These are phyloP conservation scores for Xenopus petersii DNA, from an alignment of 2,797 vertebrate genomes.

Conservation along the genomic window DNA sequence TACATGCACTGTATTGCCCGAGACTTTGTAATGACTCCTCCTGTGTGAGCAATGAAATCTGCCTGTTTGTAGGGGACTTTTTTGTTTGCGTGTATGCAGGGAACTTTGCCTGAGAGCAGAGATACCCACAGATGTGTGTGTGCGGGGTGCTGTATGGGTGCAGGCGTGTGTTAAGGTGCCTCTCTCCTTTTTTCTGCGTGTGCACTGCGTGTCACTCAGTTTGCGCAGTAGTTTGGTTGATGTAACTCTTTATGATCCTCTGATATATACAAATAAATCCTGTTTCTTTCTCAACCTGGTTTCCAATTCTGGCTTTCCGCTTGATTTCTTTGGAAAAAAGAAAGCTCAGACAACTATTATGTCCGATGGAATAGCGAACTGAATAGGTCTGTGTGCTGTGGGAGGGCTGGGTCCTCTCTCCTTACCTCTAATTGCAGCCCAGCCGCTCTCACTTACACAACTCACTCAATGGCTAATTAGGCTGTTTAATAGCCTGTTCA, in stretches of 20 bases:
- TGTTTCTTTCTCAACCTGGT: slow-evolving; percentile 42
- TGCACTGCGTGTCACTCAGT: slow-evolving; percentile 20
- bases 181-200: slow-evolving; percentile 30
- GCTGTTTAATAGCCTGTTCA: slow-evolving; percentile 22
- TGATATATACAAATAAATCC: slow-evolving; percentile 48
- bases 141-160: neutral
- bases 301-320: slow-evolving; percentile 19
- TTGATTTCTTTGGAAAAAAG: slow-evolving; percentile 15
- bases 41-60: slow-evolving; percentile 3
- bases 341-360: neutral
- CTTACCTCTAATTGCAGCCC: slow-evolving; percentile 33
- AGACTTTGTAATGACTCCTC: neutral
- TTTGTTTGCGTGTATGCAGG: neutral
- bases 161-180: slow-evolving; percentile 6
- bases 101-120: neutral
- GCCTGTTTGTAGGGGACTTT: neutral
- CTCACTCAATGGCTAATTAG: slow-evolving; percentile 38
- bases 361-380: neutral
- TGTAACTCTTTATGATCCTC: slow-evolving; percentile 48
- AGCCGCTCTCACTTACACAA: slow-evolving; percentile 22
- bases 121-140: neutral
- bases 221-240: slow-evolving; percentile 45
- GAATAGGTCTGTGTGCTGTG: neutral
- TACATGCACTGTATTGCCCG: neutral
- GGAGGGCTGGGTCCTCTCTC: slow-evolving; percentile 9